Base-by-base conservation (phyloP, 2,113 vertebrate species). In the Catagonus wagneri region DNA sequence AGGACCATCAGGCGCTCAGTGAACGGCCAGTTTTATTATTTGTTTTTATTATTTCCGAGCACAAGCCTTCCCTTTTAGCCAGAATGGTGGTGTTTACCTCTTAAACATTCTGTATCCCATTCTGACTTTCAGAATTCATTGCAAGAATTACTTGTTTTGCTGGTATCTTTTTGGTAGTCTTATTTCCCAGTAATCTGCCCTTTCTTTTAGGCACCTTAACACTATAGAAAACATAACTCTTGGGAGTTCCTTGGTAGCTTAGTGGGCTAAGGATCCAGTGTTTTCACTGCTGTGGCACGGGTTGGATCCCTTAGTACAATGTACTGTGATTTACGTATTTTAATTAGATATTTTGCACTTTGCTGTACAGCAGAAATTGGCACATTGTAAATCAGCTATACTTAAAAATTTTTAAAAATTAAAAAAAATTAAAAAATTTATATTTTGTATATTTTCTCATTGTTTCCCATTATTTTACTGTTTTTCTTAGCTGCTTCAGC, bases 171-270 rank as follows among this genome's bases (percentile, higher is more conserved):
- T 17, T 63, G 17, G 74, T 63, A 36, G 50, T 69, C 75, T 83
- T 87, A 95, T 86, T 86, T 95, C 16, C 14, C 5, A 25, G 5
- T 54, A 23, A 58, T 83, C 19, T 94, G 3, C 15, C 4, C 14
- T 96, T 95, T 50, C 52, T 60, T 93, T 93, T 66, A 97, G 61
- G 13, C n/a, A 2, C 6, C n/a, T 89, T 75, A 50, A 65, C 25
- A 60, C 17, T 32, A 17, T 44, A 44, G 68, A 52, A 90, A 78
- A 36, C 16, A 36, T n/a, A 93, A 76, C 1, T 71, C 11, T 11
- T 9, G 44, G 44, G 44, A 44, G 44, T 44, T 44, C 44, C 44
- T 8, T 44, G 44, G 44, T 44, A 44, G 44, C 44, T 44, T 44
- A 44, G 44, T 44, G 44, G 44, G 44, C 8, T 44, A 44, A 44